Percentiles rank a stretch among this genome's conserved stretches.
These are phyloP conservation scores for Napeogenes sylphis DNA, from an alignment of 2,888 invertebrate genomes.

Conservation along the genomic window DNA sequence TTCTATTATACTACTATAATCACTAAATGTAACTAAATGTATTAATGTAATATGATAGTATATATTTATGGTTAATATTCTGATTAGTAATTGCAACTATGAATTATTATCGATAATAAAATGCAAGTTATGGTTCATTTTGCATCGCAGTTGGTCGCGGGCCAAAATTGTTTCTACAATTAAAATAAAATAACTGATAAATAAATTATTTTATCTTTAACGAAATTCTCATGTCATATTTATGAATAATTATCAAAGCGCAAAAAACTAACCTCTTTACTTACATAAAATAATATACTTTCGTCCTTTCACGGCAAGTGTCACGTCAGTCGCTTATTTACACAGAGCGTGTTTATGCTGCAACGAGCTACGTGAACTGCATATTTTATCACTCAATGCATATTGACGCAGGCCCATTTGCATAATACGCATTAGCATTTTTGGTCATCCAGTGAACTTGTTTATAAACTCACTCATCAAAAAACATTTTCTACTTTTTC, in stretches of 20 bases:
- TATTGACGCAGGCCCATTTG: constrained; percentile 16
- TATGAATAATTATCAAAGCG: not conserved
- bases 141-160: constrained; percentile 15
- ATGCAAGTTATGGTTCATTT: constrained; percentile 22
- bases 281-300: not conserved
- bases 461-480: constrained; percentile 17
- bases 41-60: not conserved
- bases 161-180: constrained; percentile 19
- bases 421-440: constrained; percentile 17
- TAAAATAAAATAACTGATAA: not conserved
- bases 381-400: constrained; percentile 13
- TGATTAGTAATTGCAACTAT: constrained; percentile 13
- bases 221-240: constrained; percentile 9
- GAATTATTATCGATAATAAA: constrained; percentile 25
- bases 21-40: not conserved
- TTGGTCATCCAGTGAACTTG: constrained; percentile 14
- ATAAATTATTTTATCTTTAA: constrained; percentile 5
- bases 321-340: constrained; percentile 25
- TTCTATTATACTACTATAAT: too few relatives aligned
- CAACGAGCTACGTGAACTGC: constrained; percentile 14
- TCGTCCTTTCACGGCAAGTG: constrained; percentile 8
- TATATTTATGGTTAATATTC: not conserved
- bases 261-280: too few relatives aligned
- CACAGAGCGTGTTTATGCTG: constrained; percentile 20
- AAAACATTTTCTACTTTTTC: not conserved